phyloP scores from a whole-genome alignment of 2,797 vertebrate genomes.

The Taeniopygia guttata region DNA sequence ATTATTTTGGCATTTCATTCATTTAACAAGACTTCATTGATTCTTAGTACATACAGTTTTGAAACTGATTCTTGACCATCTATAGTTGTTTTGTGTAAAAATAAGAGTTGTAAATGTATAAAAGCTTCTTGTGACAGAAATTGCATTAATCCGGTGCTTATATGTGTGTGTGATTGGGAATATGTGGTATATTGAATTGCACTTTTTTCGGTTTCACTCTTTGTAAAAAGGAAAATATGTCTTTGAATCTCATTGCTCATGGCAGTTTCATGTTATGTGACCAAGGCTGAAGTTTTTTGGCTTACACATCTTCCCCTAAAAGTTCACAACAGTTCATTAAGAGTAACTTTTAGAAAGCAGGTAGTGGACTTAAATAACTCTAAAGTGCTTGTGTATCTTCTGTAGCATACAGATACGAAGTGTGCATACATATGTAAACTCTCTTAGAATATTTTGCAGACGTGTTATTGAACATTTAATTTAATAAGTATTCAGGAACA shows the following conservation, averaged over 20 bases:
- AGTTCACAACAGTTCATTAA: neutral
- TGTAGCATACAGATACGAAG: neutral
- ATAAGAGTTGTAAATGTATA: neutral
- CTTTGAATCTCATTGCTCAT: neutral
- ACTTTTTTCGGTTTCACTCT: neutral
- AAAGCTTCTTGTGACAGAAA: neutral
- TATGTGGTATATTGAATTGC: neutral
- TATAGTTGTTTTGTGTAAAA: neutral
- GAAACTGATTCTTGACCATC: neutral
- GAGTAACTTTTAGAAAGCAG: neutral
- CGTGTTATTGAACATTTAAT: neutral
- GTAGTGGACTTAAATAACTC: neutral
- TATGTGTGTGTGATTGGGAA: neutral
- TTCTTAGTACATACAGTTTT: neutral
- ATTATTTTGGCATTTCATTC: neutral
- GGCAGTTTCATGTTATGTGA: neutral
- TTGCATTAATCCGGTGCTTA: rapidly evolving
- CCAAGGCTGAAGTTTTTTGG: neutral
- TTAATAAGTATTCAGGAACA: neutral
- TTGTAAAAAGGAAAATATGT: neutral
- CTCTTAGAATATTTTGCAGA: neutral
- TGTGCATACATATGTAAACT: neutral
- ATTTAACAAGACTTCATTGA: neutral
- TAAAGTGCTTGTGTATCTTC: neutral
- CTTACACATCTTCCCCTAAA: neutral